Evolutionary conservation across 2,888 invertebrate species (phyloP), one percentile per base, ranked within the genome.

Genomic region (Bombylius major): DNA sequence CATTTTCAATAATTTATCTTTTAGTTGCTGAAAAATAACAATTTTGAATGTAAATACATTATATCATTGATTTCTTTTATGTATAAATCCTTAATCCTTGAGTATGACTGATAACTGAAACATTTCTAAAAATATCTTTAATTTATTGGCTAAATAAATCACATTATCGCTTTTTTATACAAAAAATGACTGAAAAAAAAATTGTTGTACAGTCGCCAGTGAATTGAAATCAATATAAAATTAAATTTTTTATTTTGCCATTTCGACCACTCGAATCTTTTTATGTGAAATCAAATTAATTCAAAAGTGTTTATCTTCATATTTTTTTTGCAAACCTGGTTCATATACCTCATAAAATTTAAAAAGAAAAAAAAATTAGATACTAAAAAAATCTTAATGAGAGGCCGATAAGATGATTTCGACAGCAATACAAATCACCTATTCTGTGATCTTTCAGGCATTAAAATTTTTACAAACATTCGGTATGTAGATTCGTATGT

Each of bases 391-490:
- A 55, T 55, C 50, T 55, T 47, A 45, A 46, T 23, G 50, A n/a
- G n/a, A 46, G 50, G 23, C 32, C 55, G 55, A 55, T 55, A 55
- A 55, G 55, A 51, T 51, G 50, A 50, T 55, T 55, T 55, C 55
- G 55, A 50, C 55, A 55, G 50, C 45, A 55, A 55, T 55, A 55
- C 46, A 55, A 55, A 55, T 55, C 46, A 34, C 55, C 36, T 55
- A 46, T 36, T 34, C 46, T 45, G 46, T 46, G 31, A 50, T 55
- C 50, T 55, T 55, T 47, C 12, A 46, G 32, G 31, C 45, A 50
- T 50, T 50, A 55, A 45, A 39, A 31, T 23, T 9, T 8, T 14
- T n/a, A 23, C 13, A 31, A 11, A 14, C 23, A 14, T 23, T 23
- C 23, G 5, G 23, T 14, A 14, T 47, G 6, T 31, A 7, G 9